phyloP scores from a whole-genome alignment of 2,888 invertebrate species.

The Melinaea menophilus region DNA sequence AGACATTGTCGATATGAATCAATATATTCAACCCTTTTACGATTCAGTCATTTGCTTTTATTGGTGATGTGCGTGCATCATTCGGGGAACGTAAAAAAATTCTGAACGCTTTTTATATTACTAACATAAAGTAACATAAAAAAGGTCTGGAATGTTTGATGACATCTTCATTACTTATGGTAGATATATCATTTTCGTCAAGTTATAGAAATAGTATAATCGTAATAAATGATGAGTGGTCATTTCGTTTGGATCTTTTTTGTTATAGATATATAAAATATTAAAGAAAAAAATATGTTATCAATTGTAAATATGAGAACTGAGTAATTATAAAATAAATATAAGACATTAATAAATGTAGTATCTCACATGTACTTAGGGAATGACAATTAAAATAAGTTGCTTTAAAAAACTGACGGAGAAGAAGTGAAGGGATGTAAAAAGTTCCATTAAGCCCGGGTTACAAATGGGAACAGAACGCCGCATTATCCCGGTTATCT shows the following conservation, averaged over 20 bases:
- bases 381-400: conserved; percentile 61
- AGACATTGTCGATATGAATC: conserved; percentile 68
- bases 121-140: conserved; percentile 1
- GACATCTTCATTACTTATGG: neutral
- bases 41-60: conserved; percentile 72
- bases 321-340: too few species aligned
- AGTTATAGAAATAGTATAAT: neutral
- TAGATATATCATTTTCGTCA: neutral
- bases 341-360: too few species aligned
- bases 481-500: conserved; percentile 55
- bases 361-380: too few species aligned
- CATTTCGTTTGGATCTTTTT: too few species aligned
- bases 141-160: neutral
- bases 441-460: conserved; percentile 65
- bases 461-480: conserved; percentile 67
- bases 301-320: too few species aligned
- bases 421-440: conserved; percentile 65
- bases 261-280: too few species aligned
- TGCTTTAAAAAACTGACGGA: conserved; percentile 55
- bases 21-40: conserved; percentile 76
- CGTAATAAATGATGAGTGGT: too few species aligned
- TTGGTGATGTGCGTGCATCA: conserved; percentile 61
- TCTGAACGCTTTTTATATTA: conserved; percentile 49
- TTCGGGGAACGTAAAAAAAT: conserved; percentile 66
- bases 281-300: too few species aligned